A percentile compares a stretch with the other conserved stretches of the same genome.
These are phyloP conservation scores for Notolabrus celidotus DNA, from an alignment of 2,797 vertebrate genomes.

Conservation along the genomic window DNA sequence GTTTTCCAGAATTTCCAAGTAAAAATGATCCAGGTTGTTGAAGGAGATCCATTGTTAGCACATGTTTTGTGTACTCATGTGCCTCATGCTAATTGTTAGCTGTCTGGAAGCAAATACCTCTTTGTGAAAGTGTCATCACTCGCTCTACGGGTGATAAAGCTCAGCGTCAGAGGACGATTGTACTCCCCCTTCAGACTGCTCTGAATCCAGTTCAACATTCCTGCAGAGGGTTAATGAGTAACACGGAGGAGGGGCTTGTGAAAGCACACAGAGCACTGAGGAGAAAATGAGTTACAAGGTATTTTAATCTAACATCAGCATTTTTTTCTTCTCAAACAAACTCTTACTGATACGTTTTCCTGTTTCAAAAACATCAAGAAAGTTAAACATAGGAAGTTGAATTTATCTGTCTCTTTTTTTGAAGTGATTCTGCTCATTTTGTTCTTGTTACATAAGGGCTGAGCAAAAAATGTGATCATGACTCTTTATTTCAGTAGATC, in stretches of 20 bases:
- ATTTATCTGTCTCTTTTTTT: too few species aligned
- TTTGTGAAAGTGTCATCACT: constrained; percentile 9
- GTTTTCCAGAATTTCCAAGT: neutral
- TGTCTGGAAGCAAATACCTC: constrained; percentile 14
- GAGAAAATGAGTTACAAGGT: constrained; percentile 11
- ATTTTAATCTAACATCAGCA: neutral
- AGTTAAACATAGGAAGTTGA: too few species aligned
- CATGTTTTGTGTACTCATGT: too few species aligned
- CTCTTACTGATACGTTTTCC: neutral
- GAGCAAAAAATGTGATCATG: too few species aligned
- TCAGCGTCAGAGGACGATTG: constrained; percentile 34
- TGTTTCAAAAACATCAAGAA: neutral
- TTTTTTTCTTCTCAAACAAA: constrained; percentile 12
- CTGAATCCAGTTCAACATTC: constrained; percentile 45
- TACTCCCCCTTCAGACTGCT: constrained; percentile 10
- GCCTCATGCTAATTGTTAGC: neutral
- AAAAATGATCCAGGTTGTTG: neutral
- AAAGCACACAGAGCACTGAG: constrained; percentile 8
- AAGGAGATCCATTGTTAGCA: too few species aligned
- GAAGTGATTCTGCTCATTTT: too few species aligned
- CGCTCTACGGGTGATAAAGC: constrained; percentile 36
- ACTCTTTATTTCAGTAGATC: too few species aligned
- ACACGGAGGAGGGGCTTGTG: constrained; percentile 45
- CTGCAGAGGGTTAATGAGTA: constrained; percentile 67
- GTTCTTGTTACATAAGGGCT: neutral